Evolutionary conservation across 2,888 invertebrate genomes (phyloP), one percentile per base, ranked within the genome.

Genomic region (Chironomus riparius): DNA sequence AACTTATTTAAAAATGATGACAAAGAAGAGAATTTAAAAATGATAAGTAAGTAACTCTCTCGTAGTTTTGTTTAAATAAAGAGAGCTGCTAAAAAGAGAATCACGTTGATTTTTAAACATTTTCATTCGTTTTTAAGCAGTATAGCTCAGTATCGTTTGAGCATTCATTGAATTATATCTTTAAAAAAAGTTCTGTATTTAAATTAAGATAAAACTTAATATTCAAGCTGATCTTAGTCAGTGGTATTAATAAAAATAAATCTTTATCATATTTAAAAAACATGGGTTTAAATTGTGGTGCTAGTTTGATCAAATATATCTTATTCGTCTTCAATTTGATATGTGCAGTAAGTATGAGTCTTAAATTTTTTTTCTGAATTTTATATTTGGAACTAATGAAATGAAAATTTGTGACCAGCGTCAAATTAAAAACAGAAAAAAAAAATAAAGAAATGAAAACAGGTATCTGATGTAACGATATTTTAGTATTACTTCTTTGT

Each of bases 241-340:
- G 13, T 68, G 38, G 22, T 7, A 21, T 24, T 24, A 7, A 13
- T 38, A 10, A 38, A 68, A 28, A 68, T 28, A 28, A 38, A 68
- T 38, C 10, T 10, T 62, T 21, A 62, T 4, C 4, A n/a, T 68
- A 13, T 4, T 38, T 38, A 38, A 10, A 38, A 68, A 38, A 4
- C n/a, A 76, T 76, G 76, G 76, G 76, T 28, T 21, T 76, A 38
- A 18, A 68, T 50, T 76, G 76, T 50, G 76, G 76, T 18, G 56
- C 69, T 12, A 76, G 76, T 28, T 24, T 76, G 28, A 69, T 76
- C 21, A 76, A 76, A 69, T 76, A 69, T 47, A 28, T 76, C 13
- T 24, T 76, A 5, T 76, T 76, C 21, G 12, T 76, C 6, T 76
- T 76, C 69, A 76, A 76, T 47, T 68, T 76, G 12, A 76, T 76